phyloP scores from a whole-genome alignment of 1,140 invertebrate genomes.

The Linepithema humile region DNA sequence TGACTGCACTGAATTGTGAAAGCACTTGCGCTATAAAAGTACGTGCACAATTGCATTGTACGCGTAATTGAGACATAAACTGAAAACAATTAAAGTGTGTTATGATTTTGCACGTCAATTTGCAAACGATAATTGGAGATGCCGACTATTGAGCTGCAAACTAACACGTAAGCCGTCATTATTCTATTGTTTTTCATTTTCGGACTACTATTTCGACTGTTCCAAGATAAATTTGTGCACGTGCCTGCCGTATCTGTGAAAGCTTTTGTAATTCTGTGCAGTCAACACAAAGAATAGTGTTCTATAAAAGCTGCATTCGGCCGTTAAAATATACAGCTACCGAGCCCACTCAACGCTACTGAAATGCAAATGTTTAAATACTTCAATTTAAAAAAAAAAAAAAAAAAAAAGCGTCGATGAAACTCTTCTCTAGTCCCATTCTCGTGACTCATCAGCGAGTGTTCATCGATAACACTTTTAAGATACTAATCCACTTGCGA shows the following conservation, averaged over 20 bases:
- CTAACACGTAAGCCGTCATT: conserved; percentile 3
- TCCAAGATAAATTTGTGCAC: conserved; percentile 2
- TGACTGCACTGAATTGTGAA: background rate
- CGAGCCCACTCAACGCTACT: background rate
- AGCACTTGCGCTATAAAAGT: background rate
- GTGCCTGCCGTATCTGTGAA: background rate
- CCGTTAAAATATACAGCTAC: background rate
- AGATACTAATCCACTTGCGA: conserved; percentile 1
- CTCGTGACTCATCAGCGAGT: background rate
- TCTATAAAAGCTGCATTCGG: background rate
- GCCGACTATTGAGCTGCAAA: background rate
- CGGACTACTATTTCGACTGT: background rate
- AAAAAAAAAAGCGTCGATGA: background rate
- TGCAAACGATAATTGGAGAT: conserved; percentile 2
- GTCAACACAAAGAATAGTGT: background rate
- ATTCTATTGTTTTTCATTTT: background rate
- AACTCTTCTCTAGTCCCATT: background rate
- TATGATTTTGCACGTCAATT: background rate
- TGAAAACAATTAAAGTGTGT: background rate
- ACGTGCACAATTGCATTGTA: background rate
- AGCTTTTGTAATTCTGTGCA: conserved; percentile 14
- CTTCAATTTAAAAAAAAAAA: background rate
- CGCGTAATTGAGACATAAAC: background rate
- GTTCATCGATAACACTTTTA: conserved; percentile 11
- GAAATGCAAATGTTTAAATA: conserved; percentile 22